A percentile compares a stretch with the other conserved stretches of the same genome.
Conservation (phyloP, 2,888 invertebrate species). For the Xestia ashworthii region DNA sequence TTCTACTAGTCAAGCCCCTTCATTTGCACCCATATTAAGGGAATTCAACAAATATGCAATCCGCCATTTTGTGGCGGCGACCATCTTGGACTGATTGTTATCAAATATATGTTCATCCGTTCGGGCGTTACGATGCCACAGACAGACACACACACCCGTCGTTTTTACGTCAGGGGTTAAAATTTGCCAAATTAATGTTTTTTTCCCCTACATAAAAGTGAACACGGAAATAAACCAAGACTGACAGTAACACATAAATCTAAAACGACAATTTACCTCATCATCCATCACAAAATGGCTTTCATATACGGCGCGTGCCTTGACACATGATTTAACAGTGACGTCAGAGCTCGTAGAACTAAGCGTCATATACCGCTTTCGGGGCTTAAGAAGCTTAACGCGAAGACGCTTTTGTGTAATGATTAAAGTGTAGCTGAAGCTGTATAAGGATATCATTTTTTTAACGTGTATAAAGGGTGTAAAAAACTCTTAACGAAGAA, state of each 20-base stretch:
- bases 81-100: too few relatives aligned
- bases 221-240: slow-evolving; percentile 3
- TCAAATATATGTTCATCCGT: too few relatives aligned
- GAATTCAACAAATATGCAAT: too few relatives aligned
- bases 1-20: too few relatives aligned
- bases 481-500: too few relatives aligned
- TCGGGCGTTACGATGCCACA: too few relatives aligned
- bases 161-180: too few relatives aligned
- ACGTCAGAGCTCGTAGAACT: slow-evolving; percentile 34
- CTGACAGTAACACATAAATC: slow-evolving; percentile 40
- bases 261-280: slow-evolving; percentile 42
- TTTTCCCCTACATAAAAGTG: background rate
- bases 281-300: slow-evolving; percentile 44
- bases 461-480: background rate
- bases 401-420: slow-evolving; percentile 52
- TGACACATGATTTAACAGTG: slow-evolving; percentile 48
- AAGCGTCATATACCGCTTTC: slow-evolving; percentile 45
- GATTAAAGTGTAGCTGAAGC: slow-evolving; percentile 41
- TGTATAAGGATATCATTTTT: slow-evolving; percentile 31
- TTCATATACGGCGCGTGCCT: slow-evolving; percentile 29
- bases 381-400: slow-evolving; percentile 48
- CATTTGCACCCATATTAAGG: too few relatives aligned
- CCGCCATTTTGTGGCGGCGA: too few relatives aligned
- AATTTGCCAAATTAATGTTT: background rate
- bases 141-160: too few relatives aligned